A percentile compares a stretch with the other conserved stretches of the same genome.
Conservation (phyloP, 92 coral and sea anemone species). For the Paragorgia papillata region DNA sequence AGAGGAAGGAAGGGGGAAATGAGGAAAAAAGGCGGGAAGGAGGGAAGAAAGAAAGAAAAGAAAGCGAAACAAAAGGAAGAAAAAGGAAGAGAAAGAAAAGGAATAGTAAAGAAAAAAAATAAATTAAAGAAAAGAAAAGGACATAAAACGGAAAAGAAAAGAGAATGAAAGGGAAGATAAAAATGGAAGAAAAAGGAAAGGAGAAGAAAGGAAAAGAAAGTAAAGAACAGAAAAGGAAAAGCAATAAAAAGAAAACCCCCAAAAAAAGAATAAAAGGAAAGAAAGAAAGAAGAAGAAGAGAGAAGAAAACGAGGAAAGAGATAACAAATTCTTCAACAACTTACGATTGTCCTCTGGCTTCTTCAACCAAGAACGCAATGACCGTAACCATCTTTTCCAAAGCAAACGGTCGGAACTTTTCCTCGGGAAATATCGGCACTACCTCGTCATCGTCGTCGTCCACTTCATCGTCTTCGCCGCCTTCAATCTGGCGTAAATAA, state of each 20-base stretch:
- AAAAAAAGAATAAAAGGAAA: too few relatives aligned
- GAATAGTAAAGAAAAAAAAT: too few relatives aligned
- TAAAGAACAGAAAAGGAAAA: too few relatives aligned
- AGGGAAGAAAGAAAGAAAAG: background rate
- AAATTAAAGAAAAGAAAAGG: too few relatives aligned
- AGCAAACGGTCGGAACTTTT: slow-evolving; percentile 87
- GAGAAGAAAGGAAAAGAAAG: too few relatives aligned
- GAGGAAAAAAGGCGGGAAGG: background rate
- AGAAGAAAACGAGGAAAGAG: background rate
- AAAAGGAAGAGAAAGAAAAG: too few relatives aligned
- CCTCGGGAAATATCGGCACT: slow-evolving; percentile 92
- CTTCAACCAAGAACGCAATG: slow-evolving; percentile 86
- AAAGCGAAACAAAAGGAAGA: background rate
- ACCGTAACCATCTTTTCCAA: slow-evolving; percentile 96
- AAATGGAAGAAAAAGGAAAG: too few relatives aligned
- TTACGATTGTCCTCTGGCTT: slow-evolving; percentile 89
- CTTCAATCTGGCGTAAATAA: slow-evolving; percentile 58
- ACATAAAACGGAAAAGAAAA: too few relatives aligned
- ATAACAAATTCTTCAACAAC: background rate
- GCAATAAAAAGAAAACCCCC: too few relatives aligned
- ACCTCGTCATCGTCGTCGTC: slow-evolving; percentile 99
- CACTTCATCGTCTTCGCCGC: slow-evolving; percentile 81
- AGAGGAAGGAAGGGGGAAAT: background rate
- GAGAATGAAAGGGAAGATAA: too few relatives aligned
- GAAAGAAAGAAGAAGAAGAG: too few relatives aligned